Evolutionary conservation across 1,140 invertebrate species (phyloP), one percentile per base, ranked within the genome.

Genomic region (Nixonia krombeini): DNA sequence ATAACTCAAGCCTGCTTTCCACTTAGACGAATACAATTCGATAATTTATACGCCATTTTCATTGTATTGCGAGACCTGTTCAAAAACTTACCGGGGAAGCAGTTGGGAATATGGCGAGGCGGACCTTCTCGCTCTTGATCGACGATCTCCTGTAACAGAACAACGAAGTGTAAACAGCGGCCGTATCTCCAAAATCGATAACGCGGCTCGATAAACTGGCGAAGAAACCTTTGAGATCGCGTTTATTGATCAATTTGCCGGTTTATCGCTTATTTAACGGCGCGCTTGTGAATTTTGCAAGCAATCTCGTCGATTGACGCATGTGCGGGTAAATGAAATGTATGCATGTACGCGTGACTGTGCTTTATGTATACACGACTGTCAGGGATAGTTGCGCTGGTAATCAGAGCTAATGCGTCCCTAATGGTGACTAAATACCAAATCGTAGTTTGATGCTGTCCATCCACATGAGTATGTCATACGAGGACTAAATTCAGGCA

Each of bases 361-460:
- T 70, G 29, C 58, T 62, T 68, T 59, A 51, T 71, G 47, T 65
- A 42, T 58, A 21, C 59, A 57, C 40, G 42, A 45, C 35, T 44
- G 50, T 55, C 50, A 31, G 50, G 70, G 63, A 65, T 74, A 74
- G 66, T 45, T 75, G 74, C 73, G 71, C 72, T 69, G 76, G 76
- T 83, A 81, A 81, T 81, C 79, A 81, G 73, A 76, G 79, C 72
- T 81, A 80, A 81, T 81, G 78, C 76, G 76, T 74, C 79, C 74
- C 79, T 83, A 81, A 83, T 83, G 79, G 77, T 81, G 79, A 81
- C 79, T 81, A 83, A 83, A 83, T 79, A 83, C 78, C 75, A 79
- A 80, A 81, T 80, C 81, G 80, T 75, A 80, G 74, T 80, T 81
- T 78, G 76, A 83, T 81, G 78, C 68, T 70, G 64, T 73, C 47